Evolutionary conservation across 2,888 invertebrate species (phyloP), one percentile per base, ranked within the genome.

Genomic region (Tenthredo livida): DNA sequence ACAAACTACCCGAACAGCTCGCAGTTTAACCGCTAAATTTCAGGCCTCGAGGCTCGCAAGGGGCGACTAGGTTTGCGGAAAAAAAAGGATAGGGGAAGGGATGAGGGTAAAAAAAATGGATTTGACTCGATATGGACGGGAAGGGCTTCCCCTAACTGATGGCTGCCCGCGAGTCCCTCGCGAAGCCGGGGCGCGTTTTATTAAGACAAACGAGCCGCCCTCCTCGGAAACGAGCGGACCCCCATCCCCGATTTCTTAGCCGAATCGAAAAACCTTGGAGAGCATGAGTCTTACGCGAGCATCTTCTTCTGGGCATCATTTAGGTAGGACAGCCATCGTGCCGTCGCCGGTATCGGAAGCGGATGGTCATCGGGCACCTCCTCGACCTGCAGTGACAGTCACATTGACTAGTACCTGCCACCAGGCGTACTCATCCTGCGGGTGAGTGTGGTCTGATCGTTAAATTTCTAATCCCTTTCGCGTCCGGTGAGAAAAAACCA

Each of bases 351-450:
- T 87, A 93, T 91, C 94, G 93, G 88, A 91, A 78, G 85, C 94
- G 94, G 90, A 94, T 93, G 94, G 94, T 93, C 90, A 94, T 94
- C 92, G 94, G 94, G 92, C 94, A 93, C 87, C 95, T 94, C 92
- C 94, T 54, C 90, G 90, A 85, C 94, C 95, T 75, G 95, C 95
- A 92, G 95, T 95, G 93, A 95, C 95, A 92, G 94, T 95, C 92
- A 95, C 95, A 58, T 95, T 96, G 86, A 96, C 97, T 94, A 97
- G 97, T 91, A 98, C 98, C 89, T 98, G 98, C 94, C 97, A 98
- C 94, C 96, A 97, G 89, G 98, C 98, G 80, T 93, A 92, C 86
- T 89, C 90, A 15, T 89, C 92, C 43, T 93, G 93, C 93, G 92
- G 91, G 93, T 93, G 86, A 91, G 93, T 90, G 85, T n/a, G 29